These are phyloP conservation scores for Trogon melanurus DNA, from an alignment of 2,113 vertebrate genomes.

Conservation along the genomic window DNA sequence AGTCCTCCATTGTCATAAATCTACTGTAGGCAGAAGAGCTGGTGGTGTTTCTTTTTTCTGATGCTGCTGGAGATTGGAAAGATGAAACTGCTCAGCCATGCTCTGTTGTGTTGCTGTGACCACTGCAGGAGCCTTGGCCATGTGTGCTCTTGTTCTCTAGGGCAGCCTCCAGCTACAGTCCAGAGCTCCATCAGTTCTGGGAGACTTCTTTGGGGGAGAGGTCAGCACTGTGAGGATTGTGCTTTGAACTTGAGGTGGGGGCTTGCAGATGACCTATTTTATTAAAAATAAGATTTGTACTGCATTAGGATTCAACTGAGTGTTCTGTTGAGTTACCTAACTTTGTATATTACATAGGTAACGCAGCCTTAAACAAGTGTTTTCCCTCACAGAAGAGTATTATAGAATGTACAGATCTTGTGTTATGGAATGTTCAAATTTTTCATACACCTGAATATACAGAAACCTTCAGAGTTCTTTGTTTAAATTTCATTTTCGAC, in stretches of 20 bases:
- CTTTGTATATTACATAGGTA: neutral
- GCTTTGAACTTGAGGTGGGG: neutral
- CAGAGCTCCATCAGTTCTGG: too few relatives aligned
- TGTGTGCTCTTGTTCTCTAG: too few relatives aligned
- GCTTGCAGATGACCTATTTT: neutral
- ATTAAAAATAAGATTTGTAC: neutral
- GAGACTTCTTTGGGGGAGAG: neutral
- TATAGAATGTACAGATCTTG: too few relatives aligned
- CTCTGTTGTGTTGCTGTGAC: neutral
- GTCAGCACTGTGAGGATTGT: too few relatives aligned
- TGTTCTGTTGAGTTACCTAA: neutral
- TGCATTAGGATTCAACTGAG: neutral
- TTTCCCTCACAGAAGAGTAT: neutral
- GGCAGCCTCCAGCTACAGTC: neutral
- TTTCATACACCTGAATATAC: neutral
- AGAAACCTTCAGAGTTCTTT: neutral
- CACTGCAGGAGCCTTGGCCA: neutral
- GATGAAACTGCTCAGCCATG: neutral
- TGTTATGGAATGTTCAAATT: too few relatives aligned
- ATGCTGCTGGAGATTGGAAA: neutral
- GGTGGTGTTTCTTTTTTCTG: neutral
- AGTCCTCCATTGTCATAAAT: accelerated
- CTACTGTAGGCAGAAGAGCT: neutral
- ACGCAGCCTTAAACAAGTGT: neutral
- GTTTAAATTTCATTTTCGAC: neutral